Evolutionary conservation across 2,113 vertebrate species (phyloP).

Genomic region (Brachyhypopomus gauderio): DNA sequence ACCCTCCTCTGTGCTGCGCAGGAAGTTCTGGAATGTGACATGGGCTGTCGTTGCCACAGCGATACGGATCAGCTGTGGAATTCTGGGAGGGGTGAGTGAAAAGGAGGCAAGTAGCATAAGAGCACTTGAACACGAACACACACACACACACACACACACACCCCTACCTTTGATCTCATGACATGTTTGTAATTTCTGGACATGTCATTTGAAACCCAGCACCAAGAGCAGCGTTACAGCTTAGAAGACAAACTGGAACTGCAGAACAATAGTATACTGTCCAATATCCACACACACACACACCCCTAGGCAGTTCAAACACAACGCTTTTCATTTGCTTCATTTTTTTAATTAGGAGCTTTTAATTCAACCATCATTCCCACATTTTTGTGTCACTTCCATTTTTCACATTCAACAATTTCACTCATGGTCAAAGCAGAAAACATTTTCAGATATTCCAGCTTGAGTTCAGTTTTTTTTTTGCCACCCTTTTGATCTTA

Average conservation of each 20-base stretch:
- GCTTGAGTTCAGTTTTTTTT: neutral
- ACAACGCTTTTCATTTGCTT: slow-evolving; percentile 13
- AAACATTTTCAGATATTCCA: slow-evolving; percentile 6
- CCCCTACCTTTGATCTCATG: neutral
- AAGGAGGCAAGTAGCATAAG: neutral
- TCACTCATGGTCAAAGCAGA: neutral
- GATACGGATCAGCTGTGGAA: slow-evolving; percentile 41
- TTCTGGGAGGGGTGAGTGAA: slow-evolving; percentile 1
- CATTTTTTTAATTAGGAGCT: slow-evolving; percentile 56
- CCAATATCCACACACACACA: no score
- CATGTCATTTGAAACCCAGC: neutral
- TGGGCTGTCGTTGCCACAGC: neutral
- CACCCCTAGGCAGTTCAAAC: neutral
- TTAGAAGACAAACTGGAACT: no score
- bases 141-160: neutral
- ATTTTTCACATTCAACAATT: neutral
- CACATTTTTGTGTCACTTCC: slow-evolving; percentile 15
- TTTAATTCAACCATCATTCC: slow-evolving; percentile 51
- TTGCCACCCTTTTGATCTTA: slow-evolving; percentile 16
- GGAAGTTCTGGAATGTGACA: slow-evolving; percentile 27
- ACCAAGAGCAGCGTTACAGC: neutral
- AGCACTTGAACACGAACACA: neutral
- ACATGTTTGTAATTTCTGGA: no score
- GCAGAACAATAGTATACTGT: no score
- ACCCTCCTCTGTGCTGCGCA: neutral